These are phyloP conservation scores for Opisthograptis luteolata DNA, from an alignment of 2,888 invertebrate genomes.

Conservation along the genomic window DNA sequence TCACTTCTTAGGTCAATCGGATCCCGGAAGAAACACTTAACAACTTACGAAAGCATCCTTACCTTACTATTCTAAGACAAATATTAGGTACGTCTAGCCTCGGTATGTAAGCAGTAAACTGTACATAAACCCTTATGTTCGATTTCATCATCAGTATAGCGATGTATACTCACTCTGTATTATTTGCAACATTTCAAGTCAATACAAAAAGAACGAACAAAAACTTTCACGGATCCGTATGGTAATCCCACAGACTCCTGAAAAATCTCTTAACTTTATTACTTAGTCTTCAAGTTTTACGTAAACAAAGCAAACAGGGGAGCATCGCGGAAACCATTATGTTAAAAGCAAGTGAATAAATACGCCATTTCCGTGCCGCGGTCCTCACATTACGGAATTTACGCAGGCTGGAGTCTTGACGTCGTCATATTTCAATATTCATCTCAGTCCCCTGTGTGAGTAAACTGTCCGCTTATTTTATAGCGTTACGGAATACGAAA, in stretches of 20 bases:
- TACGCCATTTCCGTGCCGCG: constrained; percentile 32
- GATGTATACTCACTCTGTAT: no score
- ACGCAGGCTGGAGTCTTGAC: constrained; percentile 23
- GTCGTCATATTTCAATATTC: constrained; percentile 40
- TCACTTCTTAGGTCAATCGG: no score
- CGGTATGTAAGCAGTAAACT: no score
- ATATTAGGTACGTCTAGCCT: no score
- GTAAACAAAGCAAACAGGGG: constrained; percentile 34
- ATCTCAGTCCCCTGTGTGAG: constrained; percentile 21
- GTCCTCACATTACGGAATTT: constrained; percentile 16
- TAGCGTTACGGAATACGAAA: constrained; percentile 14
- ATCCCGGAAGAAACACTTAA: no score
- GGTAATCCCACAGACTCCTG: not conserved
- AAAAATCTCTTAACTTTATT: constrained; percentile 15
- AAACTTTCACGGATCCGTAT: no score
- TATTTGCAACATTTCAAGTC: no score
- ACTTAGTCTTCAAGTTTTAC: constrained; percentile 19
- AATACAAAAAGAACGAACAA: no score
- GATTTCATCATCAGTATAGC: no score
- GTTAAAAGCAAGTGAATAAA: constrained; percentile 40
- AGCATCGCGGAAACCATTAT: constrained; percentile 32
- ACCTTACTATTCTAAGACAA: no score
- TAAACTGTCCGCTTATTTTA: constrained; percentile 21
- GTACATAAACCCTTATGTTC: no score
- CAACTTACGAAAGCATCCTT: no score